Evolutionary conservation across 2,113 vertebrate species (phyloP).

Genomic region (Hippopotamus amphibius): DNA sequence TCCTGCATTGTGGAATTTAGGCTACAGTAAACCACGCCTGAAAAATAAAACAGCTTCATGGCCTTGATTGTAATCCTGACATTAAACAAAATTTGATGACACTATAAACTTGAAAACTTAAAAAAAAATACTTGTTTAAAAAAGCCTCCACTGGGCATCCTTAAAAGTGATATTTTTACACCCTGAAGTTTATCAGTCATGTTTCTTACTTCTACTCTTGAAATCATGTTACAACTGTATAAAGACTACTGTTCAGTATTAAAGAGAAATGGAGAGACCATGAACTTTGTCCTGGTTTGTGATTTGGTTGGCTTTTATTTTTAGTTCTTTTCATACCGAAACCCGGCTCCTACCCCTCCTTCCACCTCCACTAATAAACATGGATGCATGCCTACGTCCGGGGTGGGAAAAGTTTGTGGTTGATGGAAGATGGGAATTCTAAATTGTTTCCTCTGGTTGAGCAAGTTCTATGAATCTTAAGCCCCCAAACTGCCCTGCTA

Average conservation of each 20-base stretch:
- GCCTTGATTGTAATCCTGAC: constrained; percentile 12
- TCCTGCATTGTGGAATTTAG: background rate
- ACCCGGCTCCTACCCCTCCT: background rate
- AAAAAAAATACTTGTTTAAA: background rate
- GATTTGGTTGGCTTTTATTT: background rate
- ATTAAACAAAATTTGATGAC: constrained; percentile 6
- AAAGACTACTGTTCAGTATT: constrained; percentile 72
- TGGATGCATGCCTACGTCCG: accelerated
- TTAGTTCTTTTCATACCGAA: background rate
- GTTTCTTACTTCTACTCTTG: constrained; percentile 73
- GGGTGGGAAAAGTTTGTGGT: background rate
- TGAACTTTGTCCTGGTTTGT: background rate
- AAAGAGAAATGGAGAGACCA: constrained; percentile 65
- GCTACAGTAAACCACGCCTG: background rate
- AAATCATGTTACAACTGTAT: constrained; percentile 48
- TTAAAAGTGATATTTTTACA: constrained; percentile 60
- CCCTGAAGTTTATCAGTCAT: constrained; percentile 27
- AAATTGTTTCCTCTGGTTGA: background rate
- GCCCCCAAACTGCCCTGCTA: background rate
- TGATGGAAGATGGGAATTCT: background rate
- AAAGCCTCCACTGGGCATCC: background rate
- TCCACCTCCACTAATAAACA: background rate
- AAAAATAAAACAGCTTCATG: background rate
- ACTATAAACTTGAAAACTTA: constrained; percentile 53
- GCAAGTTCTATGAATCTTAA: background rate